A percentile compares a stretch with the other conserved stretches of the same genome.
phyloP scores from a whole-genome alignment of 1,140 invertebrate genomes.

The Philaenus spumarius region DNA sequence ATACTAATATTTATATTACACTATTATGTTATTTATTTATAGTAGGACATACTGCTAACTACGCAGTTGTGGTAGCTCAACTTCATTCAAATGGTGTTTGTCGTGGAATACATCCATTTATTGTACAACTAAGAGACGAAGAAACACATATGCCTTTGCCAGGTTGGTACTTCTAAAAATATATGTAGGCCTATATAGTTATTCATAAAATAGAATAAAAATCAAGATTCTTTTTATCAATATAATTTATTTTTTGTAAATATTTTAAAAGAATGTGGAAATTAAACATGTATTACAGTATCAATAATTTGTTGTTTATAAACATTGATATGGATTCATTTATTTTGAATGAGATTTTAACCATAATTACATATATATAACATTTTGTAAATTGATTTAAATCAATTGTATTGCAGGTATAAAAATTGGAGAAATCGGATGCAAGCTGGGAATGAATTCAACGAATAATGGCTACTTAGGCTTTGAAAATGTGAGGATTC shows the following conservation, averaged over 20 bases:
- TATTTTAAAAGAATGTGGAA: too few species aligned
- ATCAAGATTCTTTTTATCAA: not conserved
- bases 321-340: too few species aligned
- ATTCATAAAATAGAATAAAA: not conserved
- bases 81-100: slow-evolving; percentile 76
- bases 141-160: slow-evolving; percentile 79
- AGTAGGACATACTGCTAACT: slow-evolving; percentile 91
- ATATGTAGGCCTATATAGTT: slow-evolving; percentile 20
- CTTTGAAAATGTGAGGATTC: slow-evolving; percentile 80
- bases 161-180: slow-evolving; percentile 47
- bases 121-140: slow-evolving; percentile 82
- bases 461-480: slow-evolving; percentile 89
- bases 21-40: too few species aligned
- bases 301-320: too few species aligned
- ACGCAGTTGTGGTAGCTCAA: slow-evolving; percentile 84
- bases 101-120: slow-evolving; percentile 86
- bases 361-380: too few species aligned
- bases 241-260: too few species aligned
- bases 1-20: too few species aligned
- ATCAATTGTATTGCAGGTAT: slow-evolving; percentile 53
- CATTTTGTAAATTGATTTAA: too few species aligned
- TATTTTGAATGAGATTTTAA: too few species aligned
- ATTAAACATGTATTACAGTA: not conserved
- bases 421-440: slow-evolving; percentile 89
- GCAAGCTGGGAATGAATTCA: slow-evolving; percentile 83